Evolutionary conservation across 1,140 invertebrate species (phyloP).

Genomic region (Drosophila kanapiae): DNA sequence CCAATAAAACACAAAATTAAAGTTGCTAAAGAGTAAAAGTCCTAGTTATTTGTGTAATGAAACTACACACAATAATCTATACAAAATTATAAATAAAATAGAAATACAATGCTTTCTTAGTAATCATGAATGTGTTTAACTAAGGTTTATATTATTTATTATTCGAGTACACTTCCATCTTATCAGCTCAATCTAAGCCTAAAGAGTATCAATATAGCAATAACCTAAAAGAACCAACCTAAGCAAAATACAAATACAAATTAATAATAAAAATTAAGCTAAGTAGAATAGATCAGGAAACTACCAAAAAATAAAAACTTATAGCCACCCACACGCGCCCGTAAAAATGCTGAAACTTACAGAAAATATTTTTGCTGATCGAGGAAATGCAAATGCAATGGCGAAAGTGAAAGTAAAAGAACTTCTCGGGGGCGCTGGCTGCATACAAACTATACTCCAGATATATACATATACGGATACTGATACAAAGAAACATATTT

Average conservation of each 20-base stretch:
- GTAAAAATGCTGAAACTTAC: conserved; percentile 13
- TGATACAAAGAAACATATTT: conserved; percentile 24
- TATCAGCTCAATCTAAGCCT: not conserved
- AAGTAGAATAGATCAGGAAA: conserved; percentile 24
- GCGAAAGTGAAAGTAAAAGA: conserved; percentile 47
- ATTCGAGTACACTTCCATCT: no score
- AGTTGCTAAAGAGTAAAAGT: no score
- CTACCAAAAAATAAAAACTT: not conserved
- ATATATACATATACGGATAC: not conserved
- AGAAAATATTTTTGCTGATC: conserved; percentile 42
- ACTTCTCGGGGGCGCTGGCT: conserved; percentile 23
- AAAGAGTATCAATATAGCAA: not conserved
- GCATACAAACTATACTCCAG: conserved; percentile 14
- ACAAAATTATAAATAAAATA: no score
- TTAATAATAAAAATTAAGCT: not conserved
- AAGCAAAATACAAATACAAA: not conserved
- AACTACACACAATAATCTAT: no score
- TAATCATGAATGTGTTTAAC: no score
- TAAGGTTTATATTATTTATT: no score
- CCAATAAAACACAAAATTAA: no score
- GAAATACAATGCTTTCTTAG: no score
- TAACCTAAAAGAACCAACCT: not conserved
- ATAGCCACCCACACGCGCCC: conserved; percentile 36
- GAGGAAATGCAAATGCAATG: conserved; percentile 13
- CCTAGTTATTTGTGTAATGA: no score